These are phyloP conservation scores for Dromococcyx pavoninus DNA, from an alignment of 2,797 vertebrate genomes.

Conservation along the genomic window DNA sequence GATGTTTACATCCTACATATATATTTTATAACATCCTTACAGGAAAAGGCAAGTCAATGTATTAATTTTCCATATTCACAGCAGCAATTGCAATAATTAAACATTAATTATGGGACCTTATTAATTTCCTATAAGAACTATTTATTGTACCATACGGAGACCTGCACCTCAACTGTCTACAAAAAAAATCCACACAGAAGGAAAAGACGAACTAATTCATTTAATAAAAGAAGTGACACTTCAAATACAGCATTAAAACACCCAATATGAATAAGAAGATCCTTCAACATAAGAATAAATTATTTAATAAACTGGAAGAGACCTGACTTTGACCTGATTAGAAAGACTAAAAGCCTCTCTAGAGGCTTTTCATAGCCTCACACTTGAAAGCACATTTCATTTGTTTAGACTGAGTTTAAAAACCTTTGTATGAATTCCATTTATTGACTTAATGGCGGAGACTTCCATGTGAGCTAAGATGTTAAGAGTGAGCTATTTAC, in stretches of 20 bases:
- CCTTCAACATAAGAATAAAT: neutral
- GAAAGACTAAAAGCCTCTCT: neutral
- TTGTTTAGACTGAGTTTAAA: neutral
- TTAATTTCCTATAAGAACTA: neutral
- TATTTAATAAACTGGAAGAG: neutral
- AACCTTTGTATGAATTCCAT: neutral
- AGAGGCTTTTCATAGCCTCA: neutral
- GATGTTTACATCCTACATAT: rapidly evolving
- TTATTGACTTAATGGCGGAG: neutral
- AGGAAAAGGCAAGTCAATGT: neutral
- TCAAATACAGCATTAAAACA: neutral
- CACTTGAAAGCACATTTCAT: neutral
- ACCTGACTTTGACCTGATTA: neutral
- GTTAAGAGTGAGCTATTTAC: neutral
- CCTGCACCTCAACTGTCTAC: neutral
- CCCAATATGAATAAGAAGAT: neutral
- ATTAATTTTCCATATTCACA: neutral
- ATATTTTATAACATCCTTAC: neutral
- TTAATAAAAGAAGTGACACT: neutral
- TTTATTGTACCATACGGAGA: neutral
- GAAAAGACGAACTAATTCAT: neutral
- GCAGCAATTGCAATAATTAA: neutral
- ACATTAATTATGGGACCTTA: neutral
- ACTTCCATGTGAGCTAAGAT: neutral
- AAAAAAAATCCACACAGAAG: neutral